Percentiles rank a stretch among this genome's conserved stretches.
Evolutionary conservation across 1,140 invertebrate species (phyloP).

Genomic region (Papilio machaon): DNA sequence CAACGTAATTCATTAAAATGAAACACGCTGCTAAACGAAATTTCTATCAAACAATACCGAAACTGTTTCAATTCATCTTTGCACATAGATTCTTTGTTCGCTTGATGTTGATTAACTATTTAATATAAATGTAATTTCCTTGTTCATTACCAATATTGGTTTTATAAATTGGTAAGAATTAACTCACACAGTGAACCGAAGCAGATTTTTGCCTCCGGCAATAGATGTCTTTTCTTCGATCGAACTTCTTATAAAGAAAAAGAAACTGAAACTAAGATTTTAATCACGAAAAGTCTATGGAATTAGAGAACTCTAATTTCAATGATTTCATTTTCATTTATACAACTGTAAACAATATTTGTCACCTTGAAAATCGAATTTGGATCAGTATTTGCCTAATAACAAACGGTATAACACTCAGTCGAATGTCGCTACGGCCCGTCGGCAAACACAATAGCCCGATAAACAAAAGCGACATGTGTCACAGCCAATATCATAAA

Average conservation of each 20-base stretch:
- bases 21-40: not conserved
- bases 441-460: conserved; percentile 27
- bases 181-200: not conserved
- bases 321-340: not conserved
- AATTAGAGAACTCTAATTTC: not conserved
- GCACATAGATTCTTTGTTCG: not conserved
- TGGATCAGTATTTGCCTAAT: conserved; percentile 6
- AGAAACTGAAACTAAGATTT: not conserved
- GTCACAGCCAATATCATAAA: conserved; percentile 36
- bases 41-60: not conserved
- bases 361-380: not conserved
- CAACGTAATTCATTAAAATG: conserved; percentile 41
- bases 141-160: not conserved
- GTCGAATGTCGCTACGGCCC: conserved; percentile 6
- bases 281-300: not conserved
- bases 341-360: not conserved
- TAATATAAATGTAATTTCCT: not conserved
- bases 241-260: not conserved
- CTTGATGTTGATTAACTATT: not conserved
- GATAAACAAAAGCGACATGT: conserved; percentile 34
- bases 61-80: not conserved
- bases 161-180: not conserved
- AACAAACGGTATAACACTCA: conserved; percentile 17
- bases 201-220: not conserved
- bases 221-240: not conserved